Base-by-base conservation (phyloP, 1,140 invertebrate genomes). In the Nautilus pompilius region DNA sequence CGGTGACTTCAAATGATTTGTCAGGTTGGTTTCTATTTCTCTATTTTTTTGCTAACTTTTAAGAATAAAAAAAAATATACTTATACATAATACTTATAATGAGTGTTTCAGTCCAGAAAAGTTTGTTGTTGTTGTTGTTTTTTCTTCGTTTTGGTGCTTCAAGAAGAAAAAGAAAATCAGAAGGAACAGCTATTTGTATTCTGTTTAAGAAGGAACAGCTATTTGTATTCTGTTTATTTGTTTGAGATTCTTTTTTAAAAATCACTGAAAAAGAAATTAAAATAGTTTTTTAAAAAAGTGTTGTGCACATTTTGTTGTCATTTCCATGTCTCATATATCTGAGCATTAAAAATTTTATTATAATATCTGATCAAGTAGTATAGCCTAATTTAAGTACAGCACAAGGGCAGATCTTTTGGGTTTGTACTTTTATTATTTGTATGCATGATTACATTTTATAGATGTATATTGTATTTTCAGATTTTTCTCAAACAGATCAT, bases 1-100 rank as follows among this genome's bases (percentile, higher is more conserved):
- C 74, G 22, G 71, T 75, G 13, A 67, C 71, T 1, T 75, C 73
- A 15, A 65, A 69, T 28, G 73, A 75, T 20, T 15, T 54, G 1
- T 59, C 60, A 67, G 67, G 68, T 75, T 65, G 53, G 34, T 15
- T 41, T 45, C 13, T 4, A 22, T 54, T 26, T 22, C 3, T 54
- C 15, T 15, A 54, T 22, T 26, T 15, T n/a, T 22, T 17, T 5
- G 15, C 15, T 4, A 13, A 54, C 20, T n/a, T 2, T 2, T 0
- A 54, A 26, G 2, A 26, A 1, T 4, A 54, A n/a, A 2, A 15
- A 22, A 54, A n/a, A n/a, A 54, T 15, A 54, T 53, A 15, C 22
- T 53, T 13, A 24, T 24, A 10, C 13, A 24, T 17, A 10, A 15
- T 53, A 8, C 10, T 24, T 13, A 10, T 24, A 53, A 24, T 15